phyloP scores from a whole-genome alignment of 2,113 vertebrate species.

The Polyodon spathula region DNA sequence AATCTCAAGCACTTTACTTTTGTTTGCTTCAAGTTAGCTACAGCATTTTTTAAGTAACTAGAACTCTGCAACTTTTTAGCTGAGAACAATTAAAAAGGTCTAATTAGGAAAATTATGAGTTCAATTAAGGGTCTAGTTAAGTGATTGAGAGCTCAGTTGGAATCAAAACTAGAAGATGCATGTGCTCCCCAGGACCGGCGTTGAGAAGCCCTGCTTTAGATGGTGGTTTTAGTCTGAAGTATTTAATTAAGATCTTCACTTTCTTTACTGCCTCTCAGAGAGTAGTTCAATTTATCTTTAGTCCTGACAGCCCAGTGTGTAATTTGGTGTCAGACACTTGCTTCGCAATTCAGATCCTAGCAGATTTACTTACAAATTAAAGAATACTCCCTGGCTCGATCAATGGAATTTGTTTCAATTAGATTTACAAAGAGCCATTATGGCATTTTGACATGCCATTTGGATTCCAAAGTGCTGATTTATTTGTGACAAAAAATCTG shows the following conservation, averaged over 20 bases:
- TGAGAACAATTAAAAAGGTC: too few relatives aligned
- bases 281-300: constrained; percentile 42
- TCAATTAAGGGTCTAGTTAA: too few relatives aligned
- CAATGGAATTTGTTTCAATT: constrained; percentile 53
- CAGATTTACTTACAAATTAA: constrained; percentile 50
- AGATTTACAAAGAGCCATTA: constrained; percentile 45
- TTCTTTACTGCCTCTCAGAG: constrained; percentile 35
- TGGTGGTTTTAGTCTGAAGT: constrained; percentile 29
- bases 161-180: too few relatives aligned
- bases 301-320: constrained; percentile 22
- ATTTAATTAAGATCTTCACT: constrained; percentile 49
- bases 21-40: too few relatives aligned
- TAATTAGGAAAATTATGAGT: too few relatives aligned
- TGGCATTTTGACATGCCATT: constrained; percentile 34
- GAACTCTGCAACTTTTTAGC: too few relatives aligned
- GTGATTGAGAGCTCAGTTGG: too few relatives aligned
- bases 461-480: constrained; percentile 19
- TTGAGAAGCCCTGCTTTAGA: background rate
- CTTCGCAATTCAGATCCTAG: constrained; percentile 34
- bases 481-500: constrained; percentile 27
- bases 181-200: too few relatives aligned
- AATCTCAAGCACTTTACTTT: too few relatives aligned
- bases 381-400: constrained; percentile 24
- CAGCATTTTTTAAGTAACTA: too few relatives aligned
- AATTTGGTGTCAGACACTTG: constrained; percentile 44